Percentiles rank a stretch among this genome's conserved stretches.
Conservation (phyloP, 2,113 vertebrate species). For the Epinephelus fuscoguttatus region DNA sequence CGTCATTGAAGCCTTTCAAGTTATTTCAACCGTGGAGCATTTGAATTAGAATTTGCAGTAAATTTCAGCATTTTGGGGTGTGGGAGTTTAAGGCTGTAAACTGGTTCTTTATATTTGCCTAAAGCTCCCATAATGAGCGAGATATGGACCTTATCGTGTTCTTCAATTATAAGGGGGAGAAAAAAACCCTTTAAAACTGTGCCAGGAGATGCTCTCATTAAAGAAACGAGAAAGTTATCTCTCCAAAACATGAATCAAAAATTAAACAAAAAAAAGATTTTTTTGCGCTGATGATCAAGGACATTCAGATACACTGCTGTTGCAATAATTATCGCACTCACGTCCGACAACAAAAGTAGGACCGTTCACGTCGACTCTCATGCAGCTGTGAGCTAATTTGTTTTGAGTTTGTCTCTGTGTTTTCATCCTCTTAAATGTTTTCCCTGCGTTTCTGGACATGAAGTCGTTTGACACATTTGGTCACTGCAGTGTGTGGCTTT, state of each 20-base stretch:
- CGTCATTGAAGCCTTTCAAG: conserved; percentile 75
- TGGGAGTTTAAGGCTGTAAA: conserved; percentile 79
- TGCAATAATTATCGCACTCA: conserved; percentile 45
- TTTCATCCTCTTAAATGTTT: conserved; percentile 55
- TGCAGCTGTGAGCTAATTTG: conserved; percentile 39
- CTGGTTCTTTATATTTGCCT: conserved; percentile 75
- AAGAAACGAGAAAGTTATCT: conserved; percentile 75
- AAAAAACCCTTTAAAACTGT: conserved; percentile 64
- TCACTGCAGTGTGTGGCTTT: conserved; percentile 35
- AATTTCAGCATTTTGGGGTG: conserved; percentile 60
- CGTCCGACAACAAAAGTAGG: conserved; percentile 21
- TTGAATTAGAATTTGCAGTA: conserved; percentile 67
- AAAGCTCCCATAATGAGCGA: conserved; percentile 79
- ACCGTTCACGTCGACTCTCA: conserved; percentile 20
- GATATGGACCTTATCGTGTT: conserved; percentile 71
- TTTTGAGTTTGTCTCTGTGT: conserved; percentile 36
- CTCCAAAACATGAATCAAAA: conserved; percentile 74
- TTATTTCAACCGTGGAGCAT: conserved; percentile 68
- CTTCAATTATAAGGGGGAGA: conserved; percentile 33
- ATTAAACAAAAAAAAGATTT: conserved; percentile 49
- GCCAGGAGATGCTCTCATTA: conserved; percentile 70
- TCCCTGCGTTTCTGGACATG: conserved; percentile 33
- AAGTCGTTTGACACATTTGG: conserved; percentile 51
- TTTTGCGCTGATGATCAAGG: conserved; percentile 54
- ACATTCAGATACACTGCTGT: conserved; percentile 33